Base-by-base conservation (phyloP, 2,888 invertebrate genomes). In the Melanchra persicariae region DNA sequence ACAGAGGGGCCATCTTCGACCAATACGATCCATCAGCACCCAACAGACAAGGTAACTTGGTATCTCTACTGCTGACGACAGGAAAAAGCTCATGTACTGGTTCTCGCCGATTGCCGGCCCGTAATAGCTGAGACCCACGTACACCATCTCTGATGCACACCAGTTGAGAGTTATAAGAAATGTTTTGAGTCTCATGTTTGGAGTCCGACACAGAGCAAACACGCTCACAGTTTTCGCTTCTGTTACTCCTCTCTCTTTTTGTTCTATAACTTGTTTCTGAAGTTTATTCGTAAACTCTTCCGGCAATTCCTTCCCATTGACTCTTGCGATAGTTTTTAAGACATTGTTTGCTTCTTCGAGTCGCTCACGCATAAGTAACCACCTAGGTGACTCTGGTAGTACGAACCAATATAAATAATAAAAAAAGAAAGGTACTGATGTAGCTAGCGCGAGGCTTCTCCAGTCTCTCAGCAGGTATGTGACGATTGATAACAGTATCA, bases 71-170 rank as follows among this genome's bases (percentile, higher is more conserved):
- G 97, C 97, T 0, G 98, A 98, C 4, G 98, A 98, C 57, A 99
- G 96, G 77, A 98, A 97, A 91, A 99, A 99, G 88, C 98, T 98
- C 87, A 99, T 96, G 92, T 99, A 98, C 87, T 98, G 98, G 91
- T 98, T 98, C 87, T 96, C 98, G 15, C 99, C 99, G 65, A 99
- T 96, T 1, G 98, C 98, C 15, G 99, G 98, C 0, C 98, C 98
- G 87, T 99, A 99, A 89, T 99, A 98, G 83, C 98, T 98, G 51
- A 99, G 96, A 0, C 99, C 99, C 24, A 99, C 98, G 89, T 99
- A 99, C 3, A 99, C 99, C 92, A 98, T 98, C 88, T 98, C 98
- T 86, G 98, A 99, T 61, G 98, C 98, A 90, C 99, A 98, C 98
- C 98, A 98, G 91, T 98, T 98, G 30, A 98, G 92, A 0, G 98